Base-by-base conservation (phyloP, 2,797 vertebrate genomes). In the Hylomyscus alleni region DNA sequence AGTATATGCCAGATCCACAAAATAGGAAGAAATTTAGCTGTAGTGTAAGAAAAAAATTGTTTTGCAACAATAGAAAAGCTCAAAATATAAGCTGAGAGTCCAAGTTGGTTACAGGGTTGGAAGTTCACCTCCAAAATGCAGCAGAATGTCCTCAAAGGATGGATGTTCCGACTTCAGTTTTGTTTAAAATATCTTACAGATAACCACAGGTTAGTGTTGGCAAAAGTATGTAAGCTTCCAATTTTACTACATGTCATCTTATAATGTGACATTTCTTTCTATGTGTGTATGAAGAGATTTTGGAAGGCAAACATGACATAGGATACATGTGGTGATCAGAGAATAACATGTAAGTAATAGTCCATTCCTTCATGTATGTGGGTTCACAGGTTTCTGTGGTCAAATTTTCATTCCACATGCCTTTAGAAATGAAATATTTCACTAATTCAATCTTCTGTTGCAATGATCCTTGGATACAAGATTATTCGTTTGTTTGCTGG, bases 111-210 rank as follows among this genome's bases (percentile, higher is more conserved):
- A 7, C 11, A 69, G 47, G 31, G 6, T 11, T 85, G 15, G 31
- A 5, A 65, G 14, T 4, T 84, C 58, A 34, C 11, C 24, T 77
- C 13, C 6, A 40, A 96, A 44, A 47, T 31, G 37, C 17, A 62
- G 19, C 0, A 0, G 12, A 14, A 3, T 85, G 4, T 1, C 19
- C 8, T 69, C 1, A 62, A n/a, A 40, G 75, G 15, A 56, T 4
- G 67, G 11, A 80, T 17, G 9, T 69, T 60, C 4, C 44, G 12
- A 40, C 50, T 69, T 80, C 22, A 29, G 31, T 67, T 67, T 37
- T 75, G 26, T 58, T 3, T 37, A 80, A 11, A 40, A 34, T 8
- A 73, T 47, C 29, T 84, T 90, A 88, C 4, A n/a, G 52, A 87
- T 44, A 9, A 62, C 54, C 22, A 11, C 29, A 4, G 20, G 56